Evolutionary conservation across 2,113 vertebrate species (phyloP).

Genomic region (Micromys minutus): DNA sequence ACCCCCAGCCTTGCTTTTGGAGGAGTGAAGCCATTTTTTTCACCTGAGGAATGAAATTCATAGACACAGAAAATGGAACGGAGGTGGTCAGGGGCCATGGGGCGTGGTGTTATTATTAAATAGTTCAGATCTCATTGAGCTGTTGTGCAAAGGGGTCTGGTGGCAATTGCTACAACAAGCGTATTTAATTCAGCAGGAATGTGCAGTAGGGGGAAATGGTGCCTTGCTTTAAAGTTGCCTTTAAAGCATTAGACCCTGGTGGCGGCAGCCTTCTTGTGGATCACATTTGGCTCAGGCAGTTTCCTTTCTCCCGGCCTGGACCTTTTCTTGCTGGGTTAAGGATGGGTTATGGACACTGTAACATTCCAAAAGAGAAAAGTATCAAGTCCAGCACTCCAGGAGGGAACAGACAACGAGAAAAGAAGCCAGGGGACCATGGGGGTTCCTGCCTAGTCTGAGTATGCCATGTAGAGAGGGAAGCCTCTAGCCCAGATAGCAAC

Average conservation of each 20-base stretch:
- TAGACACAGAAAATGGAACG: not conserved
- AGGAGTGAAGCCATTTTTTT: not conserved
- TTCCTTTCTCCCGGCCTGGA: not conserved
- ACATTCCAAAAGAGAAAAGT: not conserved
- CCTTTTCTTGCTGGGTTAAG: not conserved
- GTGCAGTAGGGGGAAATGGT: not conserved
- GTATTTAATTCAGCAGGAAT: not conserved
- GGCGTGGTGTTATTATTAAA: not conserved
- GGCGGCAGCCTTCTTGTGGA: too few relatives aligned
- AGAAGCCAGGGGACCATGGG: not conserved
- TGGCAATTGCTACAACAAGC: not conserved
- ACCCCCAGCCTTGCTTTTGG: not conserved
- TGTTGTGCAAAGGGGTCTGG: not conserved
- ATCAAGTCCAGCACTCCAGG: not conserved
- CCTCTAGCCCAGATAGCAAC: not conserved
- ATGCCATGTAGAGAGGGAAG: accelerated
- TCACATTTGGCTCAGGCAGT: not conserved
- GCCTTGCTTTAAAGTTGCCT: not conserved
- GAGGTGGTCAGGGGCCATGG: not conserved
- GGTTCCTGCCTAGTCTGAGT: not conserved
- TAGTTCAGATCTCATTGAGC: not conserved
- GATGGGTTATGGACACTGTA: not conserved
- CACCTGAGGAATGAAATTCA: not conserved
- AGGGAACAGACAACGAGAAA: not conserved
- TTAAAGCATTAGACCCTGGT: not conserved